phyloP scores from a whole-genome alignment of 2,888 invertebrate genomes.

The Tenthredo mesomela region DNA sequence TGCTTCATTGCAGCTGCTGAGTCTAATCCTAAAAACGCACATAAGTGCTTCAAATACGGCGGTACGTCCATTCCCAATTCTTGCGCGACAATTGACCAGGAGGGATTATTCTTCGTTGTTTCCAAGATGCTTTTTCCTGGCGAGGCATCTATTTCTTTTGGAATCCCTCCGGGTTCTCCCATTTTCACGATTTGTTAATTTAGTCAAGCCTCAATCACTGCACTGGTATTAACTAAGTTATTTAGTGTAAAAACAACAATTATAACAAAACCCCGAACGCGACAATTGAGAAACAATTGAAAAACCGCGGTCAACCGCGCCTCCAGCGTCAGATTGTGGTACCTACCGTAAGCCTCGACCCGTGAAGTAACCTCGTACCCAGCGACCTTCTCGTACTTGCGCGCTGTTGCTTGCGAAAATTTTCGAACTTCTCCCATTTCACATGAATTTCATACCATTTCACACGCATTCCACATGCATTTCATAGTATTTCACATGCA shows the following conservation, averaged over 20 bases:
- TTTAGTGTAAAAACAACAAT: conserved; percentile 16
- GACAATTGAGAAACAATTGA: conserved; percentile 23
- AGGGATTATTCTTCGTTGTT: conserved; percentile 5
- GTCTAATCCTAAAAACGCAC: conserved; percentile 30
- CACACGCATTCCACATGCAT: neutral
- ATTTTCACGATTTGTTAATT: conserved; percentile 10
- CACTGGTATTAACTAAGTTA: neutral
- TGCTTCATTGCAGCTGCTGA: conserved; percentile 42
- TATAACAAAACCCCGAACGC: conserved; percentile 15
- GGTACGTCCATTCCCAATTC: conserved; percentile 1
- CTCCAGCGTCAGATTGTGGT: conserved; percentile 18
- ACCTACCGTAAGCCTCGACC: conserved; percentile 32
- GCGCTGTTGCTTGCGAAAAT: neutral
- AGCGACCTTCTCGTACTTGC: conserved; percentile 27
- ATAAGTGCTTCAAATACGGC: neutral
- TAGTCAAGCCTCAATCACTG: conserved; percentile 22
- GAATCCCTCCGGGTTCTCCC: neutral
- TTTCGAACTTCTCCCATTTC: conserved; percentile 29
- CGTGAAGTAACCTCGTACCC: neutral
- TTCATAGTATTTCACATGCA: conserved; percentile 43
- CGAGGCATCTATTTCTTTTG: conserved; percentile 7
- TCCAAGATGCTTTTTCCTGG: neutral
- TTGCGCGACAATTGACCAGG: conserved; percentile 28
- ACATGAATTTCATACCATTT: no score
- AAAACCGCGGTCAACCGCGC: neutral